phyloP scores from a whole-genome alignment of 2,113 vertebrate species.

The Thunnus thynnus region DNA sequence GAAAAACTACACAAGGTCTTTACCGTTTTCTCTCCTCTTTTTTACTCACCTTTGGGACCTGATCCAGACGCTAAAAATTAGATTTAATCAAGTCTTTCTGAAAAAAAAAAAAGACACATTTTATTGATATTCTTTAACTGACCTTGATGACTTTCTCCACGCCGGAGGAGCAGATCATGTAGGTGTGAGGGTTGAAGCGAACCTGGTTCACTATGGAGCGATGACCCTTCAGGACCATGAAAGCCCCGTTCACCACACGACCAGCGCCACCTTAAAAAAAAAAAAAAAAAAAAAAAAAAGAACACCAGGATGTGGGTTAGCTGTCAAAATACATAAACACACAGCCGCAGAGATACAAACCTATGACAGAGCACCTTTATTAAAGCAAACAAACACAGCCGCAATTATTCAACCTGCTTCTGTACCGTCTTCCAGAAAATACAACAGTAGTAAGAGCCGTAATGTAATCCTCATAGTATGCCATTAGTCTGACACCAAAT shows the following conservation, averaged over 20 bases:
- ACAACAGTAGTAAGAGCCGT: not conserved
- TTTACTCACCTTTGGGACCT: not conserved
- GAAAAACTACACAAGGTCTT: not conserved
- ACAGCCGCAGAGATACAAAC: not conserved
- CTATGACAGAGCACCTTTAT: not conserved
- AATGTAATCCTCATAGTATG: constrained; percentile 22
- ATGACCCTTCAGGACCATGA: constrained; percentile 98
- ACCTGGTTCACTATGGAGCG: constrained; percentile 99
- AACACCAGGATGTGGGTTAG: not conserved
- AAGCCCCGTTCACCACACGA: constrained; percentile 96
- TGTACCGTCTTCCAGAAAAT: not conserved
- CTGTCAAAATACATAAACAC: not conserved
- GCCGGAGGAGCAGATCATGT: constrained; percentile 99
- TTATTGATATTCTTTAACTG: constrained; percentile 45
- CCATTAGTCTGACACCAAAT: constrained; percentile 48
- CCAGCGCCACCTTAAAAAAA: constrained; percentile 89
- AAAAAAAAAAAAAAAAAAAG: constrained; percentile 16
- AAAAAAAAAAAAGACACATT: not conserved
- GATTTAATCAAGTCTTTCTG: no score
- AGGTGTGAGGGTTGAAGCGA: constrained; percentile 97
- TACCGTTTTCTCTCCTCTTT: not conserved
- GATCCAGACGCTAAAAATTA: not conserved
- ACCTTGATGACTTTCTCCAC: constrained; percentile 99
- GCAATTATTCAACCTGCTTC: constrained; percentile 1
- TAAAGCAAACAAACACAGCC: constrained; percentile 11